phyloP scores from a whole-genome alignment of 2,113 vertebrate genomes.

The Garra rufa region DNA sequence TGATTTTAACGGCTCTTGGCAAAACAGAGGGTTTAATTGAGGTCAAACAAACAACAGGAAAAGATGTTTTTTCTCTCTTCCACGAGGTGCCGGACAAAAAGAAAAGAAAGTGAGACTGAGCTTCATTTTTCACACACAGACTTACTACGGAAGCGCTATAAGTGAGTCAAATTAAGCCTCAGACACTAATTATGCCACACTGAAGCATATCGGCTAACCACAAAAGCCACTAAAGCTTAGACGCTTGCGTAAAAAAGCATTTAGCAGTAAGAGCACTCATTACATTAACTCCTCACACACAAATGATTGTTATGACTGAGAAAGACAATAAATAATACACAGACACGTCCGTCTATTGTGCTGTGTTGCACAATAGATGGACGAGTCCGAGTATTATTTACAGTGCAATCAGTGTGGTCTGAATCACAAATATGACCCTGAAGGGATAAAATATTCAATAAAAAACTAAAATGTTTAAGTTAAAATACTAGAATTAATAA shows the following conservation, averaged over 20 bases:
- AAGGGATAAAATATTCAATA: background rate
- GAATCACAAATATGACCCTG: background rate
- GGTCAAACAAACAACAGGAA: conserved; percentile 74
- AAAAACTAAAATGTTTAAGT: background rate
- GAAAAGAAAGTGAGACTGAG: conserved; percentile 43
- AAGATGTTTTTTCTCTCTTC: conserved; percentile 59
- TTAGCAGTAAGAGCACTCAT: background rate
- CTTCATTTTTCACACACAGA: background rate
- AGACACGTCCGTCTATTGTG: background rate
- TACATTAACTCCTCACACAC: background rate
- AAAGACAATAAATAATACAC: background rate
- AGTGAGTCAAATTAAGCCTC: conserved; percentile 17
- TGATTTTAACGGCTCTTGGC: conserved; percentile 68
- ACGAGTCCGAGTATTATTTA: no score
- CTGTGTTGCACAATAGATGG: background rate
- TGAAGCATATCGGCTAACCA: background rate
- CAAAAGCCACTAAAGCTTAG: conserved; percentile 16
- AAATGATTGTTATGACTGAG: background rate
- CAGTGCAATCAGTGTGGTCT: background rate
- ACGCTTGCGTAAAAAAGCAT: background rate
- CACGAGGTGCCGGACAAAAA: conserved; percentile 57
- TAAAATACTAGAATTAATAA: background rate
- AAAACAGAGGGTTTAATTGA: conserved; percentile 71
- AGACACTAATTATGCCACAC: background rate
- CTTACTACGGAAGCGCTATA: background rate